Evolutionary conservation across 1,140 invertebrate genomes (phyloP).

Genomic region (Philopotamus ludificatus): DNA sequence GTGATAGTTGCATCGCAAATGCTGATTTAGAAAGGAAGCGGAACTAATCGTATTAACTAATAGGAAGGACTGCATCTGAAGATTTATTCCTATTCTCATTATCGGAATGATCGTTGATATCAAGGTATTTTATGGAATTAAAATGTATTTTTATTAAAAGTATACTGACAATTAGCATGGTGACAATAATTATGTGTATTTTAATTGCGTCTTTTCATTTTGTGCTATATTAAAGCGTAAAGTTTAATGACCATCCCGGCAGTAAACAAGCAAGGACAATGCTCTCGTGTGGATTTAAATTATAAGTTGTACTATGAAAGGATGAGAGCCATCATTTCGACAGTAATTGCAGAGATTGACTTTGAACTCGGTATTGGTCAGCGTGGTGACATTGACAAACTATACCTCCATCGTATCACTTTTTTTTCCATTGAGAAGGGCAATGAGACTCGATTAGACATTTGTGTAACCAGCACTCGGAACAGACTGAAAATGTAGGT

Average conservation of each 20-base stretch:
- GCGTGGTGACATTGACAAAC: background rate
- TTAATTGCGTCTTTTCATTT: no score
- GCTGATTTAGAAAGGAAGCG: no score
- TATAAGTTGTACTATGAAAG: background rate
- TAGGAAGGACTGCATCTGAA: no score
- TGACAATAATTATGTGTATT: no score
- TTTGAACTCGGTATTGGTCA: conserved; percentile 2
- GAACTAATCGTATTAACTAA: no score
- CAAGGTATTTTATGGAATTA: no score
- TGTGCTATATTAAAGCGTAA: no score
- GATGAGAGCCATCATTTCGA: background rate
- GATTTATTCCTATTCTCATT: no score
- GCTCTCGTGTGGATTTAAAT: no score
- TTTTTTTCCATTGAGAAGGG: background rate
- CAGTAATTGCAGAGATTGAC: background rate
- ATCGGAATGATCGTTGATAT: no score
- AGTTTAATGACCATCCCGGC: background rate
- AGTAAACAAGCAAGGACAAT: background rate
- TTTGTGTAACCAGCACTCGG: conserved; percentile 8
- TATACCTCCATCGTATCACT: background rate
- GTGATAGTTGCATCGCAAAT: no score
- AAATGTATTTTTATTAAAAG: background rate
- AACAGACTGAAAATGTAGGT: conserved; percentile 1
- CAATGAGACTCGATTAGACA: background rate
- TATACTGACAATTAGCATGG: no score